Base-by-base conservation (phyloP, 2,797 vertebrate species). In the Schizothorax lantsangensis region DNA sequence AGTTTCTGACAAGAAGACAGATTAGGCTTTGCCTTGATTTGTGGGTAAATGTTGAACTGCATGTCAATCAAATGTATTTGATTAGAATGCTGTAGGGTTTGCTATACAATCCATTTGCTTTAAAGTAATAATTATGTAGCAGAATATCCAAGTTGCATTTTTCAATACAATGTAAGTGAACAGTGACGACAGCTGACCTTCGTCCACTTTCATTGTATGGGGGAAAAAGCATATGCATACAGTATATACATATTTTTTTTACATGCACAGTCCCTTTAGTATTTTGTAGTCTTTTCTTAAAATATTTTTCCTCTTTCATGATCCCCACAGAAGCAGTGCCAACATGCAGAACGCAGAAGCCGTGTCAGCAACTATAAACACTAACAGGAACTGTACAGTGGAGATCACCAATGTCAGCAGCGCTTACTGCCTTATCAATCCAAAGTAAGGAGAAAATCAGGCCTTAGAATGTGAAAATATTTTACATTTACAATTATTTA, bases 371-470 rank as follows among this genome's bases (percentile, higher is more conserved):
- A 92, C 90, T 71, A 91, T 96, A 79, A 88, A 90, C 92, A 94
- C 94, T 90, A 93, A 93, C 93, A 94, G 93, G 81, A 94, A 94
- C 92, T 94, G 94, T 91, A 93, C 95, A 62, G 43, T 95, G 38
- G 94, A 95, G 92, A 94, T 95, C 88, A 89, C 66, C 88, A 95
- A 94, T 71, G 26, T 93, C 89, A 95, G 87, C 89, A 2, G 52
- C 2, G 19, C 0, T 62, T 94, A 90, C 92, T 94, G 92, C 88
- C 93, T 95, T 91, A 94, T 94, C 89, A 95, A 95, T 90, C 94
- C 95, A 81, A 94, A 94, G 95, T 94, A 93, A 80, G 73, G 5
- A 36, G 17, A 75, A 64, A 84, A 52, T 19, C 23, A 23, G 49
- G 11, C 64, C 40, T 74, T 74, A 82, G 36, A 9, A 62, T 30